Evolutionary conservation across 2,797 vertebrate genomes (phyloP).

Genomic region (Lindbergichthys nudifrons): DNA sequence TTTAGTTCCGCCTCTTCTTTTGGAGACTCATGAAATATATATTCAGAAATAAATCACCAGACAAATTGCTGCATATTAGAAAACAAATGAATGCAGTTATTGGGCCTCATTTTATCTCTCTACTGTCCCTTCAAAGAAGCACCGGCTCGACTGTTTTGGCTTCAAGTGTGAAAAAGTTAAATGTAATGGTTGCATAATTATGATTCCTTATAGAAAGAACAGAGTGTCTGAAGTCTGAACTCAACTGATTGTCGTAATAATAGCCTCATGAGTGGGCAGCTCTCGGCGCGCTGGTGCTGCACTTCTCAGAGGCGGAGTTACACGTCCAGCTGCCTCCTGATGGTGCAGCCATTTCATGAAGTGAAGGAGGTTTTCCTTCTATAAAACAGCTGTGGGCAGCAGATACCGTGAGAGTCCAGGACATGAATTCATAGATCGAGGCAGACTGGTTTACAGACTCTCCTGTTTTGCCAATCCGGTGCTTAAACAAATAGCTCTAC

Average conservation of each 20-base stretch:
- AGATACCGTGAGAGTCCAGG: too few species aligned
- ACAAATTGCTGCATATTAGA: constrained; percentile 2
- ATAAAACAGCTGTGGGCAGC: too few species aligned
- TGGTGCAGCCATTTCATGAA: too few species aligned
- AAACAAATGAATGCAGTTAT: not conserved
- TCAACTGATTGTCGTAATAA: not conserved
- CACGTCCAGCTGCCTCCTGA: too few species aligned
- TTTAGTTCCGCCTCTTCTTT: not conserved
- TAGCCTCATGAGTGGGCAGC: not conserved
- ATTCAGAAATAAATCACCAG: not conserved
- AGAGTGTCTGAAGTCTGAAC: too few species aligned
- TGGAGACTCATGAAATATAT: not conserved
- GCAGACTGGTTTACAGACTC: too few species aligned
- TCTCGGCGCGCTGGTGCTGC: too few species aligned
- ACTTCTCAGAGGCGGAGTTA: too few species aligned
- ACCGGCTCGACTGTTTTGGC: not conserved
- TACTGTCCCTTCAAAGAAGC: not conserved
- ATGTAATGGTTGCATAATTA: not conserved
- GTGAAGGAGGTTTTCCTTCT: too few species aligned
- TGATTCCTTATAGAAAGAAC: not conserved
- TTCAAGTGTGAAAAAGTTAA: not conserved
- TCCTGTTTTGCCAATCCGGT: too few species aligned
- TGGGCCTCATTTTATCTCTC: not conserved
- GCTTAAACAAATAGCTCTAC: too few species aligned
- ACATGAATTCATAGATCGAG: too few species aligned